Percentiles rank a stretch among this genome's conserved stretches.
Evolutionary conservation across 2,888 invertebrate genomes (phyloP).

Genomic region (Hydriomena furcata): DNA sequence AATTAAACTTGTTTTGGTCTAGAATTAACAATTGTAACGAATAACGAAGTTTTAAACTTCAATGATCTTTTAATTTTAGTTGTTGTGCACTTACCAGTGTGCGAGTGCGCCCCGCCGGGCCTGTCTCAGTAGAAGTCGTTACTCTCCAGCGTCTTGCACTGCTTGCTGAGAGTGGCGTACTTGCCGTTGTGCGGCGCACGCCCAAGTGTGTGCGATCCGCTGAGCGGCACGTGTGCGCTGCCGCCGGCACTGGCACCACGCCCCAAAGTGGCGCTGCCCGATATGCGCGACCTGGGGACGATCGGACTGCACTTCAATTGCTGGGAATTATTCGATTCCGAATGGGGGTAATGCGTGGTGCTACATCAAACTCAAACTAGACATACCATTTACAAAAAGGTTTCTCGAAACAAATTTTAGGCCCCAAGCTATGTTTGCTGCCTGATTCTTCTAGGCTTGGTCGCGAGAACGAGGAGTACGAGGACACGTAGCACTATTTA

Average conservation of each 20-base stretch:
- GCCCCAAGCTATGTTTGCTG: too few relatives aligned
- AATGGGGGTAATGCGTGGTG: background rate
- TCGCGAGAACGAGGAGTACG: too few relatives aligned
- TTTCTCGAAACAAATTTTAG: too few relatives aligned
- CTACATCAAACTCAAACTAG: too few relatives aligned
- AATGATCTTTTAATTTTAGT: too few relatives aligned
- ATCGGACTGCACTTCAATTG: conserved; percentile 38
- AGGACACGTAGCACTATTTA: too few relatives aligned
- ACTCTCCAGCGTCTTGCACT: conserved; percentile 97
- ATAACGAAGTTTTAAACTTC: too few relatives aligned
- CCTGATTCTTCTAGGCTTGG: too few relatives aligned
- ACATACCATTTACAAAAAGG: too few relatives aligned
- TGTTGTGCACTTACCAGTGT: conserved; percentile 32
- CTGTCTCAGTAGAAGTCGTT: conserved; percentile 97
- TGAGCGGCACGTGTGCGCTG: conserved; percentile 59
- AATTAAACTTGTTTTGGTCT: too few relatives aligned
- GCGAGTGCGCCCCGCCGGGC: conserved; percentile 80
- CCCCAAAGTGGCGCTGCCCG: conserved; percentile 67
- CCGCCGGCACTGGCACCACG: conserved; percentile 68
- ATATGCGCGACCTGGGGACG: conserved; percentile 65
- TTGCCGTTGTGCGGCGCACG: conserved; percentile 91
- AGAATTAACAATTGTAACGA: too few relatives aligned
- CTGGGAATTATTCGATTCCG: conserved; percentile 18
- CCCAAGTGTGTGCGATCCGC: conserved; percentile 86
- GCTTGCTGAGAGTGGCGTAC: conserved; percentile 97